phyloP scores from a whole-genome alignment of 1,140 invertebrate genomes.

The Helicoverpa zea region DNA sequence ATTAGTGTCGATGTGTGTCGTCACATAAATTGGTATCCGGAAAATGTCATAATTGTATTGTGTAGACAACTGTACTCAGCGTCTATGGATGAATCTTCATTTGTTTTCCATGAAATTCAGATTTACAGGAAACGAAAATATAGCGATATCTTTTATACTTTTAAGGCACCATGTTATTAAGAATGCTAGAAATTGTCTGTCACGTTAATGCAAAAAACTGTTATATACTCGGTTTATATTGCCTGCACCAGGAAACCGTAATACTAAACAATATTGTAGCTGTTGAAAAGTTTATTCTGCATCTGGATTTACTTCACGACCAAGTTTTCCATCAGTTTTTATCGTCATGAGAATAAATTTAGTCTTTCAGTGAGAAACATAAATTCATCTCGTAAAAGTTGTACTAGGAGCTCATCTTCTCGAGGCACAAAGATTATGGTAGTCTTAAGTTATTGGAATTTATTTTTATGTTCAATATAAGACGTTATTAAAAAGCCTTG shows the following conservation, averaged over 20 bases:
- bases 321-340: conserved; percentile 38
- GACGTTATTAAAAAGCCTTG: neutral
- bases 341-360: conserved; percentile 36
- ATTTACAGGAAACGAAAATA: no score
- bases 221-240: neutral
- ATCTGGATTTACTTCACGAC: conserved; percentile 12
- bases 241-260: neutral
- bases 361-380: conserved; percentile 36
- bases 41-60: neutral
- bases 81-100: no score
- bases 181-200: no score
- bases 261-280: neutral
- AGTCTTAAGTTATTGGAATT: neutral
- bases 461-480: neutral
- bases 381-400: conserved; percentile 29
- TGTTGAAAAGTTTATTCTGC: conserved; percentile 6
- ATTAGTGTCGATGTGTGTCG: neutral
- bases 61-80: neutral
- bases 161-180: no score
- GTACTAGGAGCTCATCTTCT: conserved; percentile 13
- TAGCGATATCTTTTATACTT: no score
- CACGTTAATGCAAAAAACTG: no score
- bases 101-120: no score
- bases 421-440: neutral
- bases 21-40: neutral